Percentiles rank a stretch among this genome's conserved stretches.
Evolutionary conservation across 1,140 invertebrate species (phyloP).

Genomic region (Megalopta genalis): DNA sequence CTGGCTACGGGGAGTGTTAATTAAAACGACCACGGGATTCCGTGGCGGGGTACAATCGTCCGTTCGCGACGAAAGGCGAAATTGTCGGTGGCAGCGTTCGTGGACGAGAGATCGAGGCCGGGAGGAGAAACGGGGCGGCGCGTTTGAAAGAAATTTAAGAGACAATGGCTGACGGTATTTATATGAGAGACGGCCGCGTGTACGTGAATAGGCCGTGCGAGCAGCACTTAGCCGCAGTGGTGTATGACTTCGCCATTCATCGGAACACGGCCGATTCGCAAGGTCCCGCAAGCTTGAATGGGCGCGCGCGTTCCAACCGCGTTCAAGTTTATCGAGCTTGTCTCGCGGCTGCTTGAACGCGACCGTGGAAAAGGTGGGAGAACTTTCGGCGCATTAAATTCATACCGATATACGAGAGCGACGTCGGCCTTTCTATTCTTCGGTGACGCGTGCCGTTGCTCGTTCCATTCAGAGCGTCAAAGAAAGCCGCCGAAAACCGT

Average conservation of each 20-base stretch:
- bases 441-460: background rate
- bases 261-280: background rate
- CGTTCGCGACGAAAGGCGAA: background rate
- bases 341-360: background rate
- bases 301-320: too few relatives aligned
- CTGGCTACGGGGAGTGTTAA: background rate
- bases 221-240: background rate
- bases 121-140: background rate
- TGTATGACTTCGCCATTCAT: too few relatives aligned
- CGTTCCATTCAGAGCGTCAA: background rate
- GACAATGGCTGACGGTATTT: background rate
- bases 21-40: background rate
- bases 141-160: conserved; percentile 1
- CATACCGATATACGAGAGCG: background rate
- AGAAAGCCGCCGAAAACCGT: background rate
- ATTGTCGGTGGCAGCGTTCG: background rate
- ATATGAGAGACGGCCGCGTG: background rate
- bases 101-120: background rate
- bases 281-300: background rate
- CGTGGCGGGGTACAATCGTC: background rate
- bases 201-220: background rate
- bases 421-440: conserved; percentile 5
- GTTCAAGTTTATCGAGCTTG: background rate
- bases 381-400: conserved; percentile 2
- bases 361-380: too few relatives aligned